Conservation (phyloP, 2,113 vertebrate genomes). For the Mandrillus leucophaeus region DNA sequence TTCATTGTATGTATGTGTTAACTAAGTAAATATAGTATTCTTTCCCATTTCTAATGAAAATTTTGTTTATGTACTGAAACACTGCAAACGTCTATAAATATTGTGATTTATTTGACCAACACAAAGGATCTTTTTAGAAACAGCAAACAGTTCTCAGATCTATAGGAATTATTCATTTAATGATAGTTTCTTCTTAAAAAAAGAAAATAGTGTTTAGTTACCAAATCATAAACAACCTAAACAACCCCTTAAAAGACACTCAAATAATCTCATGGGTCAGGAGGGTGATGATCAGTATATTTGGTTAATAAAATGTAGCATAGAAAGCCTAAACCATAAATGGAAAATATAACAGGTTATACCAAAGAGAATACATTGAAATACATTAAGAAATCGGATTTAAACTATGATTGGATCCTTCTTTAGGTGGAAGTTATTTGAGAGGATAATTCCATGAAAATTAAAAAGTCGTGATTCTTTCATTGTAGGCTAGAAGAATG, state of each 20-base stretch:
- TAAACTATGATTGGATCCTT: slow-evolving; percentile 1
- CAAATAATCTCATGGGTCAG: not conserved
- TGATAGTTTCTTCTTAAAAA: slow-evolving; percentile 4
- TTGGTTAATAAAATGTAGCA: slow-evolving; percentile 18
- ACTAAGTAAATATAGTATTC: not conserved
- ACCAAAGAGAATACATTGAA: not conserved
- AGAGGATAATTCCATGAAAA: slow-evolving; percentile 35
- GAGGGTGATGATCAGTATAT: not conserved
- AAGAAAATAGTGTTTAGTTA: not conserved
- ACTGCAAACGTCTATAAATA: not conserved
- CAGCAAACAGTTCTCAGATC: not conserved
- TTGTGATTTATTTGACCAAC: not conserved
- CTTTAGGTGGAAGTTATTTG: not conserved
- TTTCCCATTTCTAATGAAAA: not conserved
- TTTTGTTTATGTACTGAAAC: not conserved
- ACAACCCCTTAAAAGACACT: not conserved
- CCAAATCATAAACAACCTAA: slow-evolving; percentile 24
- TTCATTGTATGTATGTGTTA: not conserved
- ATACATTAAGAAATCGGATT: slow-evolving; percentile 50
- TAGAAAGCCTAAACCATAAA: not conserved
- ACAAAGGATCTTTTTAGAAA: not conserved
- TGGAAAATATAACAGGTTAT: not conserved
- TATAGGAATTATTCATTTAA: not conserved
- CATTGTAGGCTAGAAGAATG: not conserved
- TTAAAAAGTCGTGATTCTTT: slow-evolving; percentile 15